Base-by-base conservation (phyloP, 2,888 invertebrate genomes). In the Agrilus cyanescens region DNA sequence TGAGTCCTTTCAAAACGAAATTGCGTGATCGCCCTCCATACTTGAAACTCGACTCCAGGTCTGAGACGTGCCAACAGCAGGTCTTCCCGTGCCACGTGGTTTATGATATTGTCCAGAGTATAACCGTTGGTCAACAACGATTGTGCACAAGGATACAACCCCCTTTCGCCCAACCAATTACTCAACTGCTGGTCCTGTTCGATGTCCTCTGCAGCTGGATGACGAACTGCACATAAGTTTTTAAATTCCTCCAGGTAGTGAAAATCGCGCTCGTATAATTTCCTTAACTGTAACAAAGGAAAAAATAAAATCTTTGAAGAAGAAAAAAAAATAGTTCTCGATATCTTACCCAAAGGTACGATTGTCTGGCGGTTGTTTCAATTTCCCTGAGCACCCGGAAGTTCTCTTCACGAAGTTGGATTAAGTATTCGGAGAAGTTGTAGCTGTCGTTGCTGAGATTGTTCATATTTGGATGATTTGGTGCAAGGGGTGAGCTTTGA, bases 1-100 rank as follows among this genome's bases (percentile, higher is more conserved):
- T n/a, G n/a, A n/a, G n/a, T n/a, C 1, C 10, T 25, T 3, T 25
- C 25, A 20, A 29, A 4, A 44, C 82, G 71, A 57, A 78, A 75
- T 33, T 78, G 74, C 45, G 76, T 65, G 41, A 94, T 79, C 0
- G 86, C 83, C 47, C 82, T 79, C 93, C 93, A 94, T 48, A 94
- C 70, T 42, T 84, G 76, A 37, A 91, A 76, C 60, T 90, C 85
- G 16, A 85, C 74, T 32, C 91, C 91, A 40, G 86, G 83, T 60
- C 85, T 82, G 44, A 95, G 72, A 40, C 82, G 79, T 43, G 93
- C 69, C 55, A 79, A 76, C 41, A 82, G 73, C 41, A 96, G 68
- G 66, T 96, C 95, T 40, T 89, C 83, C 53, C 88, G 75, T 13
- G 82, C 82, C 54, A 89, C 78, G 55, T 85, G 78, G 48, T 77